Percentiles rank a stretch among this genome's conserved stretches.
These are phyloP conservation scores for Tigriopus japonicus DNA, from an alignment of 1,140 invertebrate genomes.

Conservation along the genomic window DNA sequence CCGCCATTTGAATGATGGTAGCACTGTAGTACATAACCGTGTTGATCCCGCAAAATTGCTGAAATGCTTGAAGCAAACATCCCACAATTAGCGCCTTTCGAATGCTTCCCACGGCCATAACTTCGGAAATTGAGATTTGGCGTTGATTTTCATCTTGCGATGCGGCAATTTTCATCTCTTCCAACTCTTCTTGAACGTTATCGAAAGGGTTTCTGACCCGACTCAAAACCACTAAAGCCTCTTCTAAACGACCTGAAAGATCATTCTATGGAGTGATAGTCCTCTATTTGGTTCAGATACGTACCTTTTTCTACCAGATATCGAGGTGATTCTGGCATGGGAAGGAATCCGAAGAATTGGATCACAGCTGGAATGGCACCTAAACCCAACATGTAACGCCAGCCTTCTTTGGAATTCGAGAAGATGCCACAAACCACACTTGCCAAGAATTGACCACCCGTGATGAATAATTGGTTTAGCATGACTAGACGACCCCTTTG, in stretches of 20 bases:
- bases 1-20: slow-evolving; percentile 39
- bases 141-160: background rate
- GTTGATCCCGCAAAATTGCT: slow-evolving; percentile 36
- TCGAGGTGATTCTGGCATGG: slow-evolving; percentile 39
- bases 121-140: background rate
- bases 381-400: slow-evolving; percentile 27
- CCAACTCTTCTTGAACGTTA: slow-evolving; percentile 10
- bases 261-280: background rate
- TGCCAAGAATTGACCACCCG: slow-evolving; percentile 37
- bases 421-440: slow-evolving; percentile 35
- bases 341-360: slow-evolving; percentile 38
- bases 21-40: slow-evolving; percentile 35
- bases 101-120: slow-evolving; percentile 7
- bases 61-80: slow-evolving; percentile 25
- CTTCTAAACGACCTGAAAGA: background rate
- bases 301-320: slow-evolving; percentile 29
- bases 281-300: background rate
- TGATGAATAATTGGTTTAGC: slow-evolving; percentile 38
- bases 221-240: slow-evolving; percentile 7
- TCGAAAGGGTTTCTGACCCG: slow-evolving; percentile 3
- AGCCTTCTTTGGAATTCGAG: slow-evolving; percentile 29
- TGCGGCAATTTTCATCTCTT: slow-evolving; percentile 7
- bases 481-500: slow-evolving; percentile 35
- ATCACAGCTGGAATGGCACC: slow-evolving; percentile 35
- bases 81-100: slow-evolving; percentile 36